Evolutionary conservation across 2,888 invertebrate genomes (phyloP).

Genomic region (Habroteleia sp.): DNA sequence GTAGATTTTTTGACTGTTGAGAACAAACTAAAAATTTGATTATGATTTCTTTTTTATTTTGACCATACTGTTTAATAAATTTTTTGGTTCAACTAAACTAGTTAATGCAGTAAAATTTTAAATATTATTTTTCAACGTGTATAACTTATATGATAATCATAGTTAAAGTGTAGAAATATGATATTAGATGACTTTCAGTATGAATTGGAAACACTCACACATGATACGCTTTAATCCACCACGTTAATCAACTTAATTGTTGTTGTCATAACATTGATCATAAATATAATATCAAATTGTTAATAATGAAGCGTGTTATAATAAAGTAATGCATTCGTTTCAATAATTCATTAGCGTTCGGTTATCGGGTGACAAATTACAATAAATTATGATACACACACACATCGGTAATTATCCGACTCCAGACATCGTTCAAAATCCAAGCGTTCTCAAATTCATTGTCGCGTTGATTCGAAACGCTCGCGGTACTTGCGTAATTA

Average conservation of each 20-base stretch:
- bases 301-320: conserved; percentile 15
- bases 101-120: no score
- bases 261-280: conserved; percentile 10
- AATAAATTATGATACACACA: conserved; percentile 57
- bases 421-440: conserved; percentile 2
- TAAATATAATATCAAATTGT: conserved; percentile 22
- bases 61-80: no score
- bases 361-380: conserved; percentile 46
- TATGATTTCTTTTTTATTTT: no score
- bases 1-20: no score
- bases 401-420: conserved; percentile 19
- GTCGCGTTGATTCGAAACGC: conserved; percentile 4
- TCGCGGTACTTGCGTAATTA: conserved; percentile 16
- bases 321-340: conserved; percentile 27
- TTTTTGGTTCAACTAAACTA: no score
- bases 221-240: not conserved
- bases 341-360: conserved; percentile 49
- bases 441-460: conserved; percentile 12
- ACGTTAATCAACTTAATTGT: conserved; percentile 11
- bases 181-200: no score
- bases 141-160: no score
- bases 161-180: no score
- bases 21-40: no score
- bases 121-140: no score
- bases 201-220: not conserved